Evolutionary conservation across 2,888 invertebrate genomes (phyloP), one percentile per base, ranked within the genome.

Genomic region (Agriopis leucophaearia): DNA sequence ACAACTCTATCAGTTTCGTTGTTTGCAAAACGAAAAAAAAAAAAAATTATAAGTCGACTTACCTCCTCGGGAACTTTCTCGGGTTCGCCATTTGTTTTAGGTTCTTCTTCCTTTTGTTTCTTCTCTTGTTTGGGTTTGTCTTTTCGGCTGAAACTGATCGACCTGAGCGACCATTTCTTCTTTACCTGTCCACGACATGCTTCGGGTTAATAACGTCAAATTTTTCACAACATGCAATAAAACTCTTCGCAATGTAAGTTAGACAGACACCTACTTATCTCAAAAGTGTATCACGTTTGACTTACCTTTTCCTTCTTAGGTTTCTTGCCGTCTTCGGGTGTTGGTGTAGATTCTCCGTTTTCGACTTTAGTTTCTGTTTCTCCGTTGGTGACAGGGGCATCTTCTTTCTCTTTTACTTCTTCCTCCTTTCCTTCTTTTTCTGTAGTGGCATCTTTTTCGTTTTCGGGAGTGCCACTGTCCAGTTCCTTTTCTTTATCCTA

Each of bases 131-230:
- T 97, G 79, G 96, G 96, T 94, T 97, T 97, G 87, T 97, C 97
- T 91, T 97, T 97, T 91, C 96, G 96, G 85, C 97, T 96, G 91
- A 97, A 97, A 85, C 97, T 97, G 94, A 97, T 96, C 85, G 96
- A 97, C 85, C 97, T 96, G 91, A 97, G 96, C 81, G 97, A 97
- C 97, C 97, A 97, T 94, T 97, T 97, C 95, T 97, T 97, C 95
- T 97, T 97, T 79, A 96, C 94, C 94, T 96, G 94, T 74, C 84
- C 79, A 80, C 79, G 79, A 86, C 81, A 85, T 85, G 82, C 80
- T 77, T 63, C 67, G 70, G 74, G 78, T 88, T 88, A 86, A 80
- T 77, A 81, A 82, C 75, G 73, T 77, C 59, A 77, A 78, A 75
- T 66, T 70, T 76, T 66, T 77, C 81, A 76, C 77, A 77, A 73